These are phyloP conservation scores for Dinocampus coccinellae DNA, from an alignment of 2,888 invertebrate species.

Conservation along the genomic window DNA sequence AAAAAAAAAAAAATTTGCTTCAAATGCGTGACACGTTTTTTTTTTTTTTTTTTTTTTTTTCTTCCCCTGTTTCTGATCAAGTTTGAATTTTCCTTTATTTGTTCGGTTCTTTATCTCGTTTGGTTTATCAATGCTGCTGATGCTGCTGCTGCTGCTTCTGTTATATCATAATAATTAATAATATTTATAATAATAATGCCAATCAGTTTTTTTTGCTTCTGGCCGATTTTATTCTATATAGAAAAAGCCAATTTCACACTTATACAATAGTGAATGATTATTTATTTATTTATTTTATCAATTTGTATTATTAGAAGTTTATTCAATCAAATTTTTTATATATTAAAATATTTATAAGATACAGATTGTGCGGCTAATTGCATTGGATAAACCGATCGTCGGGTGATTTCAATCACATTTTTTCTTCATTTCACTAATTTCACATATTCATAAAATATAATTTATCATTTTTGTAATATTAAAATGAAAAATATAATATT, in stretches of 20 bases:
- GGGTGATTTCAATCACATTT: slow-evolving; percentile 20
- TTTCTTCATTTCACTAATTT: slow-evolving; percentile 6
- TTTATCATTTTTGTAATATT: slow-evolving; percentile 13
- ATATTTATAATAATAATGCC: not conserved
- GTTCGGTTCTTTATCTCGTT: slow-evolving; percentile 39
- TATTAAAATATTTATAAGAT: no score
- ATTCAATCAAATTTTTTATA: not conserved
- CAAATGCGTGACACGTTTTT: slow-evolving; percentile 26
- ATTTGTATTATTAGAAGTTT: not conserved
- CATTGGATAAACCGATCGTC: slow-evolving; percentile 41
- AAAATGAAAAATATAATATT: slow-evolving; percentile 5
- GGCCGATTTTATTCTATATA: not conserved
- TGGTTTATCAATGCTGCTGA: slow-evolving; percentile 36
- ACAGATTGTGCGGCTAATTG: not conserved
- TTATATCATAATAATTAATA: not conserved
- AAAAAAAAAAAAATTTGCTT: no score
- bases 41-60: not conserved
- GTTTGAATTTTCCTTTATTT: slow-evolving; percentile 5
- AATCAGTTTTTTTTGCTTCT: not conserved
- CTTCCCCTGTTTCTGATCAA: no score
- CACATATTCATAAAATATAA: not conserved
- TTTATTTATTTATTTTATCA: not conserved
- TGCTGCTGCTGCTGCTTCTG: not conserved
- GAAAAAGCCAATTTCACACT: not conserved
- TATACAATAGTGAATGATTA: not conserved